These are phyloP conservation scores for Drosophila littoralis DNA, from an alignment of 1,140 invertebrate genomes.

Conservation along the genomic window DNA sequence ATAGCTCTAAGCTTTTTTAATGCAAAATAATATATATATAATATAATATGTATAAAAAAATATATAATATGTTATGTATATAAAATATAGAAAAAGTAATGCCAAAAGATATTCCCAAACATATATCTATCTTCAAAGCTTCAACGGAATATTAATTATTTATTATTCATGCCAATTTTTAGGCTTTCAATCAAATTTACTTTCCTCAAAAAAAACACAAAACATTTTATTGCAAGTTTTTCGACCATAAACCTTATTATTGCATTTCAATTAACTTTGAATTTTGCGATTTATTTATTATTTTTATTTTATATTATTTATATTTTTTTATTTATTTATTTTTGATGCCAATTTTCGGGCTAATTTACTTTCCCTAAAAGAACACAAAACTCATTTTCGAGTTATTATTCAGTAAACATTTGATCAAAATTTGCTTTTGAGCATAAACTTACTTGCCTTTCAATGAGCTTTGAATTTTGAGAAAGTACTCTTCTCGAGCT, in stretches of 20 bases:
- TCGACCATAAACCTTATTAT: background rate
- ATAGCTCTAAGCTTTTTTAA: too few species aligned
- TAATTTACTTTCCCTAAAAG: too few species aligned
- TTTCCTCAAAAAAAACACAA: background rate
- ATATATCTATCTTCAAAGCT: background rate
- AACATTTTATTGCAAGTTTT: background rate
- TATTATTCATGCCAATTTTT: background rate
- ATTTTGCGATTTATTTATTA: too few species aligned
- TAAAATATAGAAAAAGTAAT: slow-evolving; percentile 2
- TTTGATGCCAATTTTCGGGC: too few species aligned
- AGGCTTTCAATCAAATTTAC: too few species aligned
- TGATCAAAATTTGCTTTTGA: too few species aligned
- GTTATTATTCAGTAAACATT: background rate
- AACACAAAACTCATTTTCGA: background rate
- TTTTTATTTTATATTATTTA: too few species aligned
- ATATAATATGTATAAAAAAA: background rate
- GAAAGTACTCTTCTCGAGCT: too few species aligned
- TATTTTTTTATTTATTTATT: too few species aligned
- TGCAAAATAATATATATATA: too few species aligned
- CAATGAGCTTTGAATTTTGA: too few species aligned
- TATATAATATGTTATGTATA: slow-evolving; percentile 1
- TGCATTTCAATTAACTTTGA: slow-evolving; percentile 1
- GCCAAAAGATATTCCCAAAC: slow-evolving; percentile 6
- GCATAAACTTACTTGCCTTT: too few species aligned
- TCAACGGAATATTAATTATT: background rate